These are phyloP conservation scores for Myotis vivesi DNA, from an alignment of 2,797 vertebrate species.

Conservation along the genomic window DNA sequence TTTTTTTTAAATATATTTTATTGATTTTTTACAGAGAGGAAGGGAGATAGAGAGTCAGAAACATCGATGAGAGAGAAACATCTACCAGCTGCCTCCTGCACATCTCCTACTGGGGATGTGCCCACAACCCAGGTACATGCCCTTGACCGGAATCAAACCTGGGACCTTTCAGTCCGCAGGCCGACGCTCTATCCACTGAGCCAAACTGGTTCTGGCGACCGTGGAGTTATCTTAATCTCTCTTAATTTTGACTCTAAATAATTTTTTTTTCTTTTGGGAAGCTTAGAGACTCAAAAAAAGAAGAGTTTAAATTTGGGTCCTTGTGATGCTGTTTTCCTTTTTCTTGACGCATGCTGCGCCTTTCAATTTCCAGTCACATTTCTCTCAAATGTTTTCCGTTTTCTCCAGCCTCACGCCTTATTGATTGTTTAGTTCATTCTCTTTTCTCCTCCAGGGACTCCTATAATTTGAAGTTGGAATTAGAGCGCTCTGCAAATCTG, in stretches of 20 bases:
- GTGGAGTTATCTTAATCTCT: not conserved
- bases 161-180: too few species aligned
- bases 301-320: not conserved
- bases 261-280: not conserved
- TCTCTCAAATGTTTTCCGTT: not conserved
- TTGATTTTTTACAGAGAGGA: too few species aligned
- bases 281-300: not conserved
- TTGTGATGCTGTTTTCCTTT: not conserved
- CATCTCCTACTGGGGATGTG: too few species aligned
- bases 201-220: too few species aligned
- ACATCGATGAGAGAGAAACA: too few species aligned
- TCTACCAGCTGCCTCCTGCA: too few species aligned
- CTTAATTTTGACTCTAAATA: constrained; percentile 24
- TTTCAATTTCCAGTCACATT: not conserved
- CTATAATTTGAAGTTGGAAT: not conserved
- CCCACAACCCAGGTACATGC: too few species aligned
- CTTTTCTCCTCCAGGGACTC: not conserved
- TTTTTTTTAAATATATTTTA: too few species aligned
- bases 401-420: not conserved
- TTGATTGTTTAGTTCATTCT: not conserved
- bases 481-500: not conserved
- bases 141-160: too few species aligned
- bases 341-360: not conserved
- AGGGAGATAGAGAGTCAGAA: too few species aligned
- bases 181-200: too few species aligned